phyloP scores from a whole-genome alignment of 2,888 invertebrate genomes.

The Phyllotreta striolata region DNA sequence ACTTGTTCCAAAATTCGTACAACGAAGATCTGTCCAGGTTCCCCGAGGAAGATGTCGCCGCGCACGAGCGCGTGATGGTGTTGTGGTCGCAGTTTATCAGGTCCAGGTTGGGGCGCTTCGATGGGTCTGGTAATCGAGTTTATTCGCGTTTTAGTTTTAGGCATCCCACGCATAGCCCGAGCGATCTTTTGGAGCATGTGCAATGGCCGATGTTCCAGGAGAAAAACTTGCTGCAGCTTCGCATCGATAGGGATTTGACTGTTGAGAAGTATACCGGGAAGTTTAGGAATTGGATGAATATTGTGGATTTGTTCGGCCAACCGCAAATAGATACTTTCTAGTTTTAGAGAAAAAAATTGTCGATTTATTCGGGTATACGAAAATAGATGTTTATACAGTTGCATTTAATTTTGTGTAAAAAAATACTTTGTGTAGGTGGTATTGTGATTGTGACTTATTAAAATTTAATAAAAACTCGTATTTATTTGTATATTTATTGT shows the following conservation, averaged over 20 bases:
- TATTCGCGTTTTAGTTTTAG: conserved; percentile 12
- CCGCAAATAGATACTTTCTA: conserved; percentile 20
- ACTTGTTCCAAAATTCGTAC: conserved; percentile 18
- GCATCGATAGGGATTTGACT: conserved; percentile 15
- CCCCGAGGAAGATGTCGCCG: conserved; percentile 17
- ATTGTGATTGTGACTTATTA: too few species aligned
- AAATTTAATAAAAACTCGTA: too few species aligned
- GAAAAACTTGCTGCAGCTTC: conserved; percentile 11
- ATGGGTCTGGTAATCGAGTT: too few species aligned
- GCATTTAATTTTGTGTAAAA: too few species aligned
- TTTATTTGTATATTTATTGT: background rate
- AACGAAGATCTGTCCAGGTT: conserved; percentile 19
- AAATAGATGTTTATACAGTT: background rate
- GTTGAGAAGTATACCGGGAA: conserved; percentile 6
- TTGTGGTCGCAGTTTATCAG: conserved; percentile 28
- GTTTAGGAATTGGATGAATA: conserved; percentile 10
- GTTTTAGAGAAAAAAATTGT: background rate
- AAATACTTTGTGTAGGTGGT: too few species aligned
- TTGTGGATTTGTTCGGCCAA: conserved; percentile 11
- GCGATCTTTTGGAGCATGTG: background rate
- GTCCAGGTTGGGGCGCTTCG: conserved; percentile 5
- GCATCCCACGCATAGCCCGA: conserved; percentile 15
- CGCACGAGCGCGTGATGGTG: conserved; percentile 21
- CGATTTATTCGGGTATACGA: background rate
- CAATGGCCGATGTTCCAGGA: conserved; percentile 23